Base-by-base conservation (phyloP, 2,797 vertebrate species). In the Salarias fasciatus region DNA sequence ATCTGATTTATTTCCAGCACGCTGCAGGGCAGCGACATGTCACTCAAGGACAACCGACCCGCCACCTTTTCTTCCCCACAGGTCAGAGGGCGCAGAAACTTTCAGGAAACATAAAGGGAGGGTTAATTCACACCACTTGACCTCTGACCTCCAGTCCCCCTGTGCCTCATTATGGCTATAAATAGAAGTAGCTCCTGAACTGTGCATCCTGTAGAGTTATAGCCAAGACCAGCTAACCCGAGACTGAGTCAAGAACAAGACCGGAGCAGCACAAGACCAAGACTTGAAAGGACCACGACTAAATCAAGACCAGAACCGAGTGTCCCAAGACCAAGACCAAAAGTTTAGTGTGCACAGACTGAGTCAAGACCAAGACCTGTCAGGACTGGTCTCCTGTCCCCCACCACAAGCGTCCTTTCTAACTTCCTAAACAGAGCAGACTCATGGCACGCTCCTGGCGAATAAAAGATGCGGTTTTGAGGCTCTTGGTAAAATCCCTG, bases 81-180 rank as follows among this genome's bases (percentile, higher is more conserved):
- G 84, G 86, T 84, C 85, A 83, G 8, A 29, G 86, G 88, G 89
- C 85, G 83, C 30, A 51, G 79, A 70, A 79, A 86, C 88, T 88
- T 89, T 84, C 82, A 82, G 69, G 75, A 78, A 65, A 74, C 67
- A 86, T 77, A 73, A 87, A 74, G 46, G 60, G 41, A 33, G 4
- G 69, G 80, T 81, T 81, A 78, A 86, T 88, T 87, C 81, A 76
- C 80, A 75, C 79, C 74, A 86, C 87, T 92, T 89, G 87, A 88
- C 90, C 86, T 57, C 55, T 87, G 82, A 38, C 81, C 85, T 12
- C 13, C 44, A 71, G 12, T 72, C 82, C 79, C 77, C 72, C 53
- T 72, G 80, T 52, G 65, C 47, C 69, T 72, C 42, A 74, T 86
- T 82, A 76, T 42, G 2, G 33, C 33, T 9, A 35, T 35, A 9